phyloP scores from a whole-genome alignment of 2,888 invertebrate species.

The Meteorus cinctellus region DNA sequence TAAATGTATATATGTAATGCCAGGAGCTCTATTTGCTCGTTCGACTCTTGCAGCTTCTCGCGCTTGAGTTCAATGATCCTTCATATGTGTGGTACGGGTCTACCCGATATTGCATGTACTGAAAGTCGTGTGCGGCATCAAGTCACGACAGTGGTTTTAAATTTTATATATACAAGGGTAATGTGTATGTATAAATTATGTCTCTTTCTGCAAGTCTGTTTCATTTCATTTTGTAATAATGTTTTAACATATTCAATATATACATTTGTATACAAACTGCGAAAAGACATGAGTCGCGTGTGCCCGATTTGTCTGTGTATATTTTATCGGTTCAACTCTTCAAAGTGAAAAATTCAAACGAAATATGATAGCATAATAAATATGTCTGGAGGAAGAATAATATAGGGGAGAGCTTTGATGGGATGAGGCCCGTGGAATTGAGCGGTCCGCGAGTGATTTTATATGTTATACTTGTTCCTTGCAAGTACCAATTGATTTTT shows the following conservation, averaged over 20 bases:
- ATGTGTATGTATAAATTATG: neutral
- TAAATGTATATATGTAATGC: slow-evolving; percentile 16
- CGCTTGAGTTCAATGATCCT: slow-evolving; percentile 35
- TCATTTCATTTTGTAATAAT: slow-evolving; percentile 5
- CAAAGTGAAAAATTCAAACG: neutral
- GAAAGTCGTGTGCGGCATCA: slow-evolving; percentile 29
- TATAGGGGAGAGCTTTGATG: too few species aligned
- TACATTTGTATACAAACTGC: neutral
- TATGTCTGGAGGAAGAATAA: too few species aligned
- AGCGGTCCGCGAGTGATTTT: too few species aligned
- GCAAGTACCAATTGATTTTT: too few species aligned
- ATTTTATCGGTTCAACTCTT: neutral
- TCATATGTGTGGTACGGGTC: slow-evolving; percentile 24
- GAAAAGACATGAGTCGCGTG: neutral
- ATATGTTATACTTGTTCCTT: too few species aligned
- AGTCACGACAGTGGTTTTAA: slow-evolving; percentile 26
- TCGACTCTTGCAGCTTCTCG: slow-evolving; percentile 15
- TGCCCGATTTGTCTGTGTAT: neutral
- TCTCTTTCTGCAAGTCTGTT: slow-evolving; percentile 17
- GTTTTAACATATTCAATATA: neutral
- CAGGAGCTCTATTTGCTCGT: slow-evolving; percentile 25
- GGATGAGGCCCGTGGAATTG: too few species aligned
- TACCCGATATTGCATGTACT: slow-evolving; percentile 34
- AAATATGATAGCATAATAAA: neutral
- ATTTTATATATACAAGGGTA: slow-evolving; percentile 5